These are phyloP conservation scores for Malurus splendens DNA, from an alignment of 2,797 vertebrate genomes.

Conservation along the genomic window DNA sequence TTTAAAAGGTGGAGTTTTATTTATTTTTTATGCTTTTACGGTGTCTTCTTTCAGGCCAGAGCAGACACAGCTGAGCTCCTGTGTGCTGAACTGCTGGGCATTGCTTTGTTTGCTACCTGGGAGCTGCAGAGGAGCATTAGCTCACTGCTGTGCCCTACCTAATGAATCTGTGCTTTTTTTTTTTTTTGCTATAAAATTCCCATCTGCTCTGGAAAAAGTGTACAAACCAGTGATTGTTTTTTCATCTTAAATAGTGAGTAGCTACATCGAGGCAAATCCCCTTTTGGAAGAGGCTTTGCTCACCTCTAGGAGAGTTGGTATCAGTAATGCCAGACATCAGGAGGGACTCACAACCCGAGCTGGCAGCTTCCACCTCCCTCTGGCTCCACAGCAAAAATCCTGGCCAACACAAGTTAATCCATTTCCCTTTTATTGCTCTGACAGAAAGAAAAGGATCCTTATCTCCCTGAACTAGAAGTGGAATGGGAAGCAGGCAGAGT, in stretches of 20 bases:
- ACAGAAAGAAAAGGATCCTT: slow-evolving; percentile 7
- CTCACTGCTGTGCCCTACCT: neutral
- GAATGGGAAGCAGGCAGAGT: neutral
- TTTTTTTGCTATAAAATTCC: neutral
- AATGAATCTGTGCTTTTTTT: neutral
- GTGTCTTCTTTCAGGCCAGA: neutral
- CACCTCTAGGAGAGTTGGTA: neutral
- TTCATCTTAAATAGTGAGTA: neutral
- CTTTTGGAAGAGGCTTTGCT: neutral
- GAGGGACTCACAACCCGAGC: neutral
- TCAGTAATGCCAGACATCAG: neutral
- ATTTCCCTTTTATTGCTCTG: neutral
- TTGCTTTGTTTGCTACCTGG: neutral
- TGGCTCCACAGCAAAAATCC: neutral
- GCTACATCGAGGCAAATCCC: neutral
- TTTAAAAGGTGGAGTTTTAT: neutral
- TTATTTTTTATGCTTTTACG: neutral
- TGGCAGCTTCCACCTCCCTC: neutral
- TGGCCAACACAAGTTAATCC: neutral
- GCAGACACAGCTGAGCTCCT: neutral
- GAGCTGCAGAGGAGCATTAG: neutral
- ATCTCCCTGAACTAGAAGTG: slow-evolving; percentile 6
- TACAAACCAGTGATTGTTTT: neutral
- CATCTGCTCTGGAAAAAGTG: neutral
- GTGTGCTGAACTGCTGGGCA: neutral